Evolutionary conservation across 1,140 invertebrate genomes (phyloP).

Genomic region (Achatina immaculata): DNA sequence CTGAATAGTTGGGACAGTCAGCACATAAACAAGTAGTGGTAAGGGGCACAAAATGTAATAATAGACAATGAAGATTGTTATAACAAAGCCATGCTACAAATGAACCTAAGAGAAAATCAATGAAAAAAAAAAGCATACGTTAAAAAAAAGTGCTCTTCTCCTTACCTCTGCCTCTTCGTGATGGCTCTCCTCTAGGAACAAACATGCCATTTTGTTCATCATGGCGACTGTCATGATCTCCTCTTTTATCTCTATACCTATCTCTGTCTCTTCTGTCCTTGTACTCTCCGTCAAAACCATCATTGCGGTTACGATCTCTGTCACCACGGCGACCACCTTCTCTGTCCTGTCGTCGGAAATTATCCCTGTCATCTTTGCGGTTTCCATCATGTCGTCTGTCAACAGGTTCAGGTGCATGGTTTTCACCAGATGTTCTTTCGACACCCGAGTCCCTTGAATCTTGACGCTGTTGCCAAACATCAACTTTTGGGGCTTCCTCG

Average conservation of each 20-base stretch:
- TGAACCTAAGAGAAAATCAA: background rate
- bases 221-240: conserved; percentile 19
- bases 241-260: conserved; percentile 35
- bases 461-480: conserved; percentile 18
- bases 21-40: too few species aligned
- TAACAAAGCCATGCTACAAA: background rate
- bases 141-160: background rate
- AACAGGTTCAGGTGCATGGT: conserved; percentile 2
- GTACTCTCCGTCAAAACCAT: conserved; percentile 43
- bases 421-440: conserved; percentile 35
- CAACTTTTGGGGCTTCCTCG: background rate
- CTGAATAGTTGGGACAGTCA: too few species aligned
- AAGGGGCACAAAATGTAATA: too few species aligned
- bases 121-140: background rate
- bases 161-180: conserved; percentile 69
- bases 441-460: conserved; percentile 31
- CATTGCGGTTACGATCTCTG: conserved; percentile 4
- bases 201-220: conserved; percentile 62
- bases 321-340: conserved; percentile 30
- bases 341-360: conserved; percentile 12
- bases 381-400: conserved; percentile 40
- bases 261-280: conserved; percentile 40
- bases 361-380: conserved; percentile 30
- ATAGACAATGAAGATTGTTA: background rate
- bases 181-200: conserved; percentile 86